A percentile compares a stretch with the other conserved stretches of the same genome.
phyloP scores from a whole-genome alignment of 2,888 invertebrate species.

The Agonum fuliginosum region DNA sequence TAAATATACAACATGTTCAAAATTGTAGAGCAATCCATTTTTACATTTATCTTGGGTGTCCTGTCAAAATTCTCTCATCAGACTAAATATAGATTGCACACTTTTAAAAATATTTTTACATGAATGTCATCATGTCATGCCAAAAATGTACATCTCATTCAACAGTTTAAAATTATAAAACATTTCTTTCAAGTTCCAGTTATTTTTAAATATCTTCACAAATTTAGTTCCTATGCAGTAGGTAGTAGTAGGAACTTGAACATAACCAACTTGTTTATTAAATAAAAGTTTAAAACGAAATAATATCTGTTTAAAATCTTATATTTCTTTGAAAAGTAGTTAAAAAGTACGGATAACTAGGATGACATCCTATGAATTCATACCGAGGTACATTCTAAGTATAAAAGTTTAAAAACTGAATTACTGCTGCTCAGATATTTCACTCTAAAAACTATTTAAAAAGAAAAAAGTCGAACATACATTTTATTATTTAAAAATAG shows the following conservation, averaged over 20 bases:
- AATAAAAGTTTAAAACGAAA: conserved; percentile 5
- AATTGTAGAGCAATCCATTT: neutral
- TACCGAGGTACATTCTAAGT: neutral
- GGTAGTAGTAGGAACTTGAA: neutral
- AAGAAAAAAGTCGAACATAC: no score
- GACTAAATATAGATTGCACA: neutral
- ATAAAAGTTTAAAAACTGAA: conserved; percentile 17
- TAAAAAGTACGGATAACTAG: no score
- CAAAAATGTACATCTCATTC: no score
- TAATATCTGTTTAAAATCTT: conserved; percentile 22
- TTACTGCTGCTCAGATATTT: neutral
- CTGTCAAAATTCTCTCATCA: neutral
- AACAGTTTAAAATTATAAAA: no score
- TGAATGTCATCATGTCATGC: no score
- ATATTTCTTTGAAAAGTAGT: conserved; percentile 7
- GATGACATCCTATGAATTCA: neutral
- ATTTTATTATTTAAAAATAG: neutral
- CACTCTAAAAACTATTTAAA: neutral
- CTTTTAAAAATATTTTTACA: neutral
- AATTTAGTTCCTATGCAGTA: neutral
- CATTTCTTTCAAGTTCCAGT: neutral
- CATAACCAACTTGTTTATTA: neutral
- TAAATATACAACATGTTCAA: no score
- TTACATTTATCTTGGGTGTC: neutral
- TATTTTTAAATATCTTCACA: neutral